Percentiles rank a stretch among this genome's conserved stretches.
Conservation (phyloP, 2,113 vertebrate genomes). For the Amphiprion ocellaris region DNA sequence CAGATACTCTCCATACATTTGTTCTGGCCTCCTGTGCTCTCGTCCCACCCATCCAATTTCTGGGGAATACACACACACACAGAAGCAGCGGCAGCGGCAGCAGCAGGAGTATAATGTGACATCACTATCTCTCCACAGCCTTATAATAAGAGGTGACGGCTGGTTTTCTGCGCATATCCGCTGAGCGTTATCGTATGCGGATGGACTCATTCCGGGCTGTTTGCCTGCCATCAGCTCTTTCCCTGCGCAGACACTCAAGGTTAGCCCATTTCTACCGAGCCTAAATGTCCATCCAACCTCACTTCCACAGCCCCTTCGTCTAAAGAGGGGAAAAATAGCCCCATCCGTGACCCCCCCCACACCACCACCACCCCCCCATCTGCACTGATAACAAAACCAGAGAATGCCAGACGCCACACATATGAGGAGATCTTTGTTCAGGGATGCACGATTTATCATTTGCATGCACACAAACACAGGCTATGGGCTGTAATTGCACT, state of each 20-base stretch:
- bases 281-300: slow-evolving; percentile 32
- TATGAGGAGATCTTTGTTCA: slow-evolving; percentile 11
- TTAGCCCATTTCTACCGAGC: slow-evolving; percentile 65
- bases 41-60: slow-evolving; percentile 69
- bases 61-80: slow-evolving; percentile 13
- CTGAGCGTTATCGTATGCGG: slow-evolving; percentile 73
- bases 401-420: slow-evolving; percentile 38
- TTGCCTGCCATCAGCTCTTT: slow-evolving; percentile 62
- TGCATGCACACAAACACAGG: slow-evolving; percentile 62
- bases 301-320: slow-evolving; percentile 30
- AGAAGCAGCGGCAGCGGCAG: slow-evolving; percentile 1
- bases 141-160: slow-evolving; percentile 74
- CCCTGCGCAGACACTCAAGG: slow-evolving; percentile 75
- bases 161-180: slow-evolving; percentile 76
- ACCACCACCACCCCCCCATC: slow-evolving; percentile 14
- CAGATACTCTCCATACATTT: slow-evolving; percentile 60
- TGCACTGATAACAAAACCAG: slow-evolving; percentile 43
- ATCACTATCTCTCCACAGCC: slow-evolving; percentile 75
- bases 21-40: slow-evolving; percentile 58
- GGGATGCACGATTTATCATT: slow-evolving; percentile 36
- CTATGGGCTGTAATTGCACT: slow-evolving; percentile 71
- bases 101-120: slow-evolving; percentile 72
- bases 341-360: slow-evolving; percentile 21
- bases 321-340: slow-evolving; percentile 28
- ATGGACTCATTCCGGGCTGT: slow-evolving; percentile 67